phyloP scores from a whole-genome alignment of 2,888 invertebrate genomes.

The Dolichomitus sp. region DNA sequence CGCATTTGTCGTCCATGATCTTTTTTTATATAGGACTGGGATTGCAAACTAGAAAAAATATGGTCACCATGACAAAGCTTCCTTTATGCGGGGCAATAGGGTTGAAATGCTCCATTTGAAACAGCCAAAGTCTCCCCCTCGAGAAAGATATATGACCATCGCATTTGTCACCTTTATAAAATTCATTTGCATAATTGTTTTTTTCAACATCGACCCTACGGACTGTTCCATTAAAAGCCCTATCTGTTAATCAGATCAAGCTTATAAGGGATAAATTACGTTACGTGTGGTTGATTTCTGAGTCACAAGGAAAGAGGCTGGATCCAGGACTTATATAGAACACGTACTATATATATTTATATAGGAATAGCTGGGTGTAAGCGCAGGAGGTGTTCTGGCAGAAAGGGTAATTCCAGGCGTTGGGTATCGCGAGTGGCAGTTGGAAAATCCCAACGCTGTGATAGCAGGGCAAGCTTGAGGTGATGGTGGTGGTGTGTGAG shows the following conservation, averaged over 20 bases:
- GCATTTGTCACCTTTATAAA: background rate
- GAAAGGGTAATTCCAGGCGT: conserved; percentile 39
- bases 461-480: conserved; percentile 4
- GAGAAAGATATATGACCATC: background rate
- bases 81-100: background rate
- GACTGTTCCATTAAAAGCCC: background rate
- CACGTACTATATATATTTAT: background rate
- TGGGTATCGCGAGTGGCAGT: conserved; percentile 25
- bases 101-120: background rate
- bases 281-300: background rate
- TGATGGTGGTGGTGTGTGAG: background rate
- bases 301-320: background rate
- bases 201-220: background rate
- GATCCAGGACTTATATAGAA: background rate
- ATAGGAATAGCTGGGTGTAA: conserved; percentile 4
- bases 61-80: background rate
- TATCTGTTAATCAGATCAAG: conserved; percentile 15
- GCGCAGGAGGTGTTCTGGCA: conserved; percentile 31
- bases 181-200: background rate
- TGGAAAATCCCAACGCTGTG: conserved; percentile 30
- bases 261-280: conserved; percentile 27
- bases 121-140: background rate
- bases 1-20: too few species aligned
- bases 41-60: background rate
- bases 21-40: too few species aligned